Conservation (phyloP, 2,113 vertebrate genomes). For the Cyanoderma ruficeps region DNA sequence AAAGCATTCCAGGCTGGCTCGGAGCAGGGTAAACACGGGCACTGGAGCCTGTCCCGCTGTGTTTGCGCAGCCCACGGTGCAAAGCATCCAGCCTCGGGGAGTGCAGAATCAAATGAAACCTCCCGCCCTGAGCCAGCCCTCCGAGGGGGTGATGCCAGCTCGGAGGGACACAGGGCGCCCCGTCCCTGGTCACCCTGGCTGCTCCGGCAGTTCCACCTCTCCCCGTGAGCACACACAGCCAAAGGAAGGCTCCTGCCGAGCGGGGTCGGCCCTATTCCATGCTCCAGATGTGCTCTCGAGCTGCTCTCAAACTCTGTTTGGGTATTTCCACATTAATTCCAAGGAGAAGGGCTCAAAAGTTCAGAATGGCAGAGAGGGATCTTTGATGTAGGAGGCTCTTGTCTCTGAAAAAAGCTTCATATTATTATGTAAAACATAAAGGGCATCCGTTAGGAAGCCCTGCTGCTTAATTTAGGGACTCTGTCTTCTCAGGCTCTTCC, state of each 20-base stretch:
- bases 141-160: background rate
- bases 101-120: background rate
- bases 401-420: background rate
- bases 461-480: background rate
- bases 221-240: background rate
- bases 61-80: background rate
- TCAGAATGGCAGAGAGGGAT: background rate
- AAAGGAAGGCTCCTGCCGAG: background rate
- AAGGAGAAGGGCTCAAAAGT: background rate
- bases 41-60: accelerated
- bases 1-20: accelerated
- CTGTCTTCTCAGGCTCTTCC: background rate
- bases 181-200: accelerated
- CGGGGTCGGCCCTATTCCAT: background rate
- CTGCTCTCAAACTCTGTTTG: background rate
- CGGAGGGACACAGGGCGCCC: background rate
- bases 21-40: background rate
- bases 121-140: background rate
- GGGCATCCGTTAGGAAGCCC: background rate
- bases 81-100: background rate
- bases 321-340: slow-evolving; percentile 8
- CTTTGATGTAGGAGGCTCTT: slow-evolving; percentile 25
- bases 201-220: background rate
- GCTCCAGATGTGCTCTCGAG: background rate
- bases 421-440: slow-evolving; percentile 42